Percentiles rank a stretch among this genome's conserved stretches.
phyloP scores from a whole-genome alignment of 2,113 vertebrate species.

The Xenopus tropicalis region DNA sequence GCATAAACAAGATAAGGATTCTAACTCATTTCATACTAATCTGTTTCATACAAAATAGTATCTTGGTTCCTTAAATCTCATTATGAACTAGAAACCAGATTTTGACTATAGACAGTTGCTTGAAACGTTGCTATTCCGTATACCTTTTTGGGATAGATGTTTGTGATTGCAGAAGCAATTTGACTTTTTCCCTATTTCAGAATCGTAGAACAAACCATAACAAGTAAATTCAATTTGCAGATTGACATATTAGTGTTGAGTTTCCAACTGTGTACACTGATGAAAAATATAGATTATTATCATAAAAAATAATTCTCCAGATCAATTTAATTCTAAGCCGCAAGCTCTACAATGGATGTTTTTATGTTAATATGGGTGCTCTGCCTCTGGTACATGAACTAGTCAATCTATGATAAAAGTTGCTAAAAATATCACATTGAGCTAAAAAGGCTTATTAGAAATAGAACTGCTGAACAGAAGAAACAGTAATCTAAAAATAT shows the following conservation, averaged over 20 bases:
- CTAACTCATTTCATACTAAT: not conserved
- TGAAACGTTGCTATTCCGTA: not conserved
- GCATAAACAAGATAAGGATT: slow-evolving; percentile 30
- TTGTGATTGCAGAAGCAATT: slow-evolving; percentile 35
- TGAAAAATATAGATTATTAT: slow-evolving; percentile 16
- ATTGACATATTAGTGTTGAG: slow-evolving; percentile 31
- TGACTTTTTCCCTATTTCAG: slow-evolving; percentile 24
- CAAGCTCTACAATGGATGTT: slow-evolving; percentile 28
- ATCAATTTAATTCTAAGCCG: slow-evolving; percentile 29
- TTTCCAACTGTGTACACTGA: slow-evolving; percentile 24
- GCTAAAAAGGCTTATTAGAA: not conserved
- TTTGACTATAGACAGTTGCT: not conserved
- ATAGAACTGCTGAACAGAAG: too few species aligned
- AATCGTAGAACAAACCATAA: slow-evolving; percentile 24
- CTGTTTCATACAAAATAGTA: slow-evolving; percentile 10
- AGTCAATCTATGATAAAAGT: slow-evolving; percentile 24
- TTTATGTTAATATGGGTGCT: slow-evolving; percentile 25
- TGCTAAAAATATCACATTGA: not conserved
- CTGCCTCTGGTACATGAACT: slow-evolving; percentile 5
- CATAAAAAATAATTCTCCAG: slow-evolving; percentile 34
- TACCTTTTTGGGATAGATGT: slow-evolving; percentile 4
- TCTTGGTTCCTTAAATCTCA: not conserved
- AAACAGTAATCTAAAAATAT: too few species aligned
- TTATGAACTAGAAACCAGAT: too few species aligned
- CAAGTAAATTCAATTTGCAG: slow-evolving; percentile 37